These are phyloP conservation scores for Microtus oregoni DNA, from an alignment of 2,113 vertebrate species.

Conservation along the genomic window DNA sequence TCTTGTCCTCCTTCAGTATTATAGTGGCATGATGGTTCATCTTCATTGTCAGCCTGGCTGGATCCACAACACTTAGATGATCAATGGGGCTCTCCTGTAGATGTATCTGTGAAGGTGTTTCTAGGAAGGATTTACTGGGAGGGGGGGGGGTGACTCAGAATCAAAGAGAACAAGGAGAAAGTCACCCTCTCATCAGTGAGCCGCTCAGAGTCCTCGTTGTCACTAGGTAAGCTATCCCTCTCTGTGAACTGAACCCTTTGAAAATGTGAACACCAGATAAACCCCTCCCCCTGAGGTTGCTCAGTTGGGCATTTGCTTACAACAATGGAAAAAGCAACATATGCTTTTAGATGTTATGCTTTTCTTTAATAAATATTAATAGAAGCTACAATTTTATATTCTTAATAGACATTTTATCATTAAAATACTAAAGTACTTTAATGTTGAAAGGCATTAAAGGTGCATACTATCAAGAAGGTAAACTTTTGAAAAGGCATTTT, in stretches of 20 bases:
- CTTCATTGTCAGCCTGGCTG: neutral
- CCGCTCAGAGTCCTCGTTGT: neutral
- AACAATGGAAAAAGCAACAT: neutral
- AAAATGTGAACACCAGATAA: neutral
- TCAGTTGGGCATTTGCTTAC: neutral
- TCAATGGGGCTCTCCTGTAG: neutral
- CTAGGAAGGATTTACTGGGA: neutral
- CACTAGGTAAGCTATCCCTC: neutral
- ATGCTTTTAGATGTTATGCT: neutral
- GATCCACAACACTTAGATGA: neutral
- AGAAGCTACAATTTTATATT: neutral
- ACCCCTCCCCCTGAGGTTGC: neutral
- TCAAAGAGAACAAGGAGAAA: neutral
- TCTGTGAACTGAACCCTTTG: neutral
- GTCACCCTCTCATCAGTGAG: no score
- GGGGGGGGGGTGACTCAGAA: neutral
- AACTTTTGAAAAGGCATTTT: neutral
- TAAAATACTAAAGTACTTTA: neutral
- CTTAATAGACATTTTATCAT: neutral
- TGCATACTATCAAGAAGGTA: neutral
- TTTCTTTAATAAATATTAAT: slow-evolving; percentile 1
- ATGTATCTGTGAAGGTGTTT: neutral
- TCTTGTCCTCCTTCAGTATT: neutral
- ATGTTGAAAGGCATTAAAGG: neutral
- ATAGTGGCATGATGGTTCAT: neutral